Conservation (phyloP, 2,113 vertebrate genomes). For the Myotis brandtii region DNA sequence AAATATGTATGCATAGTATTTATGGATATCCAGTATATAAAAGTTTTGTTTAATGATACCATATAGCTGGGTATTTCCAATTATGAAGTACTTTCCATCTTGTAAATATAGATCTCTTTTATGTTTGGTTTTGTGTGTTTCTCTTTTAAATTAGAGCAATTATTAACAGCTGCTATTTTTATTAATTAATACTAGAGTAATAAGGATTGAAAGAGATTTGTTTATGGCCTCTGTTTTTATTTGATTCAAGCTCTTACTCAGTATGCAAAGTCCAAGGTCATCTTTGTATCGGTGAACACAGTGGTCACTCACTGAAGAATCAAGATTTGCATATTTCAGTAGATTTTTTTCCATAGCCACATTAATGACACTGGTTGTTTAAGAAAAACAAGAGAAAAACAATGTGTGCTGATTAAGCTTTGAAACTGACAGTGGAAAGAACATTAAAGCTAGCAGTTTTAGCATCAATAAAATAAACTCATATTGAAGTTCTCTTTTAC, state of each 20-base stretch:
- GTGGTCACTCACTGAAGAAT: neutral
- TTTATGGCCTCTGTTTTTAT: neutral
- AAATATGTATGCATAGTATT: neutral
- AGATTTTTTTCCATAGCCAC: neutral
- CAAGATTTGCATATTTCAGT: slow-evolving; percentile 21
- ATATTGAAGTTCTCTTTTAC: slow-evolving; percentile 8
- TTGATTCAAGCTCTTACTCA: slow-evolving; percentile 22
- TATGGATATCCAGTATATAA: neutral
- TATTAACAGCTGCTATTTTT: slow-evolving; percentile 31
- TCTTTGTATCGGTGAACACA: neutral
- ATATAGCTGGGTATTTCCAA: neutral
- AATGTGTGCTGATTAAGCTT: neutral
- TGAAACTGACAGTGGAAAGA: neutral
- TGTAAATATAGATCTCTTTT: neutral
- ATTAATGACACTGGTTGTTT: neutral
- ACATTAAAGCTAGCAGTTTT: slow-evolving; percentile 24
- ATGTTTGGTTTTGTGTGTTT: neutral
- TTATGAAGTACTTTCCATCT: neutral
- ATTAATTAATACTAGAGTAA: neutral
- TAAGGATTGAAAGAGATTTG: neutral
- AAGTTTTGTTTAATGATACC: neutral
- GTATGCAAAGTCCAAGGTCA: neutral
- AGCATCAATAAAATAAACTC: slow-evolving; percentile 1
- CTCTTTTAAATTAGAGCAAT: slow-evolving; percentile 10
- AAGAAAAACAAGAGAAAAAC: slow-evolving; percentile 28